Evolutionary conservation across 2,888 invertebrate species (phyloP).

Genomic region (Strigamia maritima): DNA sequence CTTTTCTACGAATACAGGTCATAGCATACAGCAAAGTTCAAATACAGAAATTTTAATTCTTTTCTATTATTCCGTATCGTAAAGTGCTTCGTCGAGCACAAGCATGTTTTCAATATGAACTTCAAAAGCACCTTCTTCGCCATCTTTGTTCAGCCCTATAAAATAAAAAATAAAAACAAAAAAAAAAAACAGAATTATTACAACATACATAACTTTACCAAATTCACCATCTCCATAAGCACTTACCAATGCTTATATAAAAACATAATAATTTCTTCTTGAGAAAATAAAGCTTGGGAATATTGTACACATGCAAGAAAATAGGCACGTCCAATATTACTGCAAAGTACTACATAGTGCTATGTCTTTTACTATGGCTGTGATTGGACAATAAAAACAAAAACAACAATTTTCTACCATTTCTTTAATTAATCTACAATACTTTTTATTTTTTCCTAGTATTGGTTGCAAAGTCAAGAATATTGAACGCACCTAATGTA

Average conservation of each 20-base stretch:
- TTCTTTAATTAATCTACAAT: too few species aligned
- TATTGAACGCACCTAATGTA: not conserved
- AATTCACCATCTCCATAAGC: not conserved
- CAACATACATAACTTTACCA: not conserved
- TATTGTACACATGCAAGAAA: too few species aligned
- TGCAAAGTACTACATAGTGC: too few species aligned
- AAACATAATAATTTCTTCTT: too few species aligned
- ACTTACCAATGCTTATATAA: not conserved
- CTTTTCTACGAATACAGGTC: not conserved
- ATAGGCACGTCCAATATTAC: too few species aligned
- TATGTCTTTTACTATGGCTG: too few species aligned
- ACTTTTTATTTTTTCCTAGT: too few species aligned
- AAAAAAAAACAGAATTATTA: not conserved
- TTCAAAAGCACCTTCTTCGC: not conserved
- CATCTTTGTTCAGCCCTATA: not conserved
- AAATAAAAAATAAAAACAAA: not conserved
- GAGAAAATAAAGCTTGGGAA: too few species aligned
- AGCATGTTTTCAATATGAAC: slow-evolving; percentile 1
- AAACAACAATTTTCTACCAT: too few species aligned
- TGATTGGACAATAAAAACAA: too few species aligned
- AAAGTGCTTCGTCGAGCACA: not conserved
- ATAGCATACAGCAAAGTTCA: not conserved
- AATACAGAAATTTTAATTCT: not conserved
- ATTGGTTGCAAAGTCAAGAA: not conserved
- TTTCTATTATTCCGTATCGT: not conserved